These are phyloP conservation scores for Murina feae DNA, from an alignment of 2,113 vertebrate genomes.

Conservation along the genomic window DNA sequence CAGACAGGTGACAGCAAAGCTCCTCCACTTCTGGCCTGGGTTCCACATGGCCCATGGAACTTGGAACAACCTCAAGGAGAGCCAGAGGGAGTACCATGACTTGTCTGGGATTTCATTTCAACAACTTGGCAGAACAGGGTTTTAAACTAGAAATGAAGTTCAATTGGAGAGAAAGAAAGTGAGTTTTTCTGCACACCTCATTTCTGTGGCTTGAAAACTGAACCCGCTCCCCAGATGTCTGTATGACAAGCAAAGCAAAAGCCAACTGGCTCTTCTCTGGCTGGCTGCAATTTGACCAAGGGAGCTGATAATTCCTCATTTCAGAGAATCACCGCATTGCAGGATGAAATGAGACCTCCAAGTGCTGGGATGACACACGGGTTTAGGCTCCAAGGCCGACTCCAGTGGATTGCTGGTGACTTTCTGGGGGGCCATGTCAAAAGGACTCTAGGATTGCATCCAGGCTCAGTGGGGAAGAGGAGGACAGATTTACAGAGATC, in stretches of 20 bases:
- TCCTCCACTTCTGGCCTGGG: background rate
- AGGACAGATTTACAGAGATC: background rate
- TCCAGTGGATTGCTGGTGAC: background rate
- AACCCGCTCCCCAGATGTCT: conserved; percentile 51
- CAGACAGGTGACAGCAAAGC: background rate
- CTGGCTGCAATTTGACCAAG: conserved; percentile 35
- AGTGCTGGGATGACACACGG: conserved; percentile 10
- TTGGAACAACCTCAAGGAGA: background rate
- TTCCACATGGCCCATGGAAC: background rate
- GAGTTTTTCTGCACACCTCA: conserved; percentile 56
- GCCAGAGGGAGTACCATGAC: background rate
- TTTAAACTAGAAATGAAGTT: conserved; percentile 28
- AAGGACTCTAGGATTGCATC: conserved; percentile 52
- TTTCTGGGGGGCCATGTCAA: conserved; percentile 39
- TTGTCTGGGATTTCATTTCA: background rate
- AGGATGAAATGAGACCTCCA: conserved; percentile 28
- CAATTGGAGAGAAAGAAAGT: conserved; percentile 38
- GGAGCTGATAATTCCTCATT: conserved; percentile 42
- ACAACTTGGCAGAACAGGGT: background rate
- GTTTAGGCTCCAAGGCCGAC: conserved; percentile 30
- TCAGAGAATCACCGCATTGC: conserved; percentile 17
- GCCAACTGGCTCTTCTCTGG: conserved; percentile 47
- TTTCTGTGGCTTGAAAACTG: conserved; percentile 56
- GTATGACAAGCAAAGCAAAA: conserved; percentile 21
- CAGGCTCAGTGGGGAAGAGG: conserved; percentile 47